These are phyloP conservation scores for Glossosoma conforme DNA, from an alignment of 1,140 invertebrate species.

Conservation along the genomic window DNA sequence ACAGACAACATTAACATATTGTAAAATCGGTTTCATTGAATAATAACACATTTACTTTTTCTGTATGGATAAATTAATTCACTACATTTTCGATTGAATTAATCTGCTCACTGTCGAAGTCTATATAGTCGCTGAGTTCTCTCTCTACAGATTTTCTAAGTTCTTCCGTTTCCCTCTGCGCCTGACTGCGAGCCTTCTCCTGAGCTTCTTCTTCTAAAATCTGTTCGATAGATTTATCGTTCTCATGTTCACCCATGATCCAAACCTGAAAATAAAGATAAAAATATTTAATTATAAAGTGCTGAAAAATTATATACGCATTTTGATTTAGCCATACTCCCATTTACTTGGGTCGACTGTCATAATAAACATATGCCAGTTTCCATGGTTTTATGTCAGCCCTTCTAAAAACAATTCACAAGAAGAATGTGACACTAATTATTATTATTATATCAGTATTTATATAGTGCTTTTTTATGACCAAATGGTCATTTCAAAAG, in stretches of 20 bases:
- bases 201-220: slow-evolving; percentile 57
- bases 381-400: too few relatives aligned
- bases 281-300: too few relatives aligned
- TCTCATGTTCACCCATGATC: slow-evolving; percentile 62
- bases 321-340: too few relatives aligned
- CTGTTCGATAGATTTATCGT: slow-evolving; percentile 58
- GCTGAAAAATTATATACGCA: too few relatives aligned
- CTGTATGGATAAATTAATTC: neutral
- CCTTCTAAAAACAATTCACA: too few relatives aligned
- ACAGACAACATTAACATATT: neutral
- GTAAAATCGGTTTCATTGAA: too few relatives aligned
- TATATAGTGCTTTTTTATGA: too few relatives aligned
- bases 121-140: slow-evolving; percentile 55
- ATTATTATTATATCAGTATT: too few relatives aligned
- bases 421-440: too few relatives aligned
- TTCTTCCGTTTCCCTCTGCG: slow-evolving; percentile 56
- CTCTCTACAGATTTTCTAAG: slow-evolving; percentile 55
- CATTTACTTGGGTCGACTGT: too few relatives aligned
- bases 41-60: neutral
- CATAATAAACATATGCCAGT: too few relatives aligned
- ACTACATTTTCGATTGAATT: slow-evolving; percentile 22
- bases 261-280: slow-evolving; percentile 50
- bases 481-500: too few relatives aligned
- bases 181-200: slow-evolving; percentile 54
- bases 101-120: slow-evolving; percentile 37